Evolutionary conservation across 2,888 invertebrate species (phyloP).

Genomic region (Ectobius pallidus): DNA sequence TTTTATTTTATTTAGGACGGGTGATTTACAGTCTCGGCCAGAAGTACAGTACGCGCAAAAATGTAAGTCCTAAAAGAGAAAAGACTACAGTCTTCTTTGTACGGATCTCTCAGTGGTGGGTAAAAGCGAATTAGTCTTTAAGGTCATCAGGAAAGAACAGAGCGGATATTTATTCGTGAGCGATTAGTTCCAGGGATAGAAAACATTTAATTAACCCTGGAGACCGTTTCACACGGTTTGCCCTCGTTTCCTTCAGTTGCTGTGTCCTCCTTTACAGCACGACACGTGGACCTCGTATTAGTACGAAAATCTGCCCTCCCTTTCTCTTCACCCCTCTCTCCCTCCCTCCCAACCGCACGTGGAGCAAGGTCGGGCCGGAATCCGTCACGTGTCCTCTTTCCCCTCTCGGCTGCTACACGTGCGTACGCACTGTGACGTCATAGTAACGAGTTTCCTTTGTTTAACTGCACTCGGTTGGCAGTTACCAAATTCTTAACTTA

Average conservation of each 20-base stretch:
- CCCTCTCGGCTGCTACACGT: not conserved
- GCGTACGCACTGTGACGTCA: slow-evolving; percentile 18
- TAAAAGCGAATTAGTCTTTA: too few relatives aligned
- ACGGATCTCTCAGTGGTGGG: too few relatives aligned
- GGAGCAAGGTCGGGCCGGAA: slow-evolving; percentile 23
- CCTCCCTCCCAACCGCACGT: slow-evolving; percentile 8
- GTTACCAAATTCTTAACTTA: not conserved
- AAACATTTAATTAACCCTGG: not conserved
- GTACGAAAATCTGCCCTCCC: slow-evolving; percentile 23
- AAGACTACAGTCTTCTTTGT: too few relatives aligned
- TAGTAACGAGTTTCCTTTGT: not conserved
- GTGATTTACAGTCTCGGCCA: too few relatives aligned
- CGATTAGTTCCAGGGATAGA: too few relatives aligned
- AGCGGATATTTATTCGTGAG: too few relatives aligned
- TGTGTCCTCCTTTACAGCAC: not conserved
- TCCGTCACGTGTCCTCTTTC: slow-evolving; percentile 13
- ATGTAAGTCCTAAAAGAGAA: too few relatives aligned
- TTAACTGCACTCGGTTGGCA: slow-evolving; percentile 10
- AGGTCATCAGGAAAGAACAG: too few relatives aligned
- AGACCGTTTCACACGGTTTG: not conserved
- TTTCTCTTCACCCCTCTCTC: not conserved
- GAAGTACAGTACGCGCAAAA: too few relatives aligned
- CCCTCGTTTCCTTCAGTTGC: not conserved
- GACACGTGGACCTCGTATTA: slow-evolving; percentile 25
- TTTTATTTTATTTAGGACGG: too few relatives aligned